phyloP scores from a whole-genome alignment of 2,113 vertebrate species.

The Nipponia nippon region DNA sequence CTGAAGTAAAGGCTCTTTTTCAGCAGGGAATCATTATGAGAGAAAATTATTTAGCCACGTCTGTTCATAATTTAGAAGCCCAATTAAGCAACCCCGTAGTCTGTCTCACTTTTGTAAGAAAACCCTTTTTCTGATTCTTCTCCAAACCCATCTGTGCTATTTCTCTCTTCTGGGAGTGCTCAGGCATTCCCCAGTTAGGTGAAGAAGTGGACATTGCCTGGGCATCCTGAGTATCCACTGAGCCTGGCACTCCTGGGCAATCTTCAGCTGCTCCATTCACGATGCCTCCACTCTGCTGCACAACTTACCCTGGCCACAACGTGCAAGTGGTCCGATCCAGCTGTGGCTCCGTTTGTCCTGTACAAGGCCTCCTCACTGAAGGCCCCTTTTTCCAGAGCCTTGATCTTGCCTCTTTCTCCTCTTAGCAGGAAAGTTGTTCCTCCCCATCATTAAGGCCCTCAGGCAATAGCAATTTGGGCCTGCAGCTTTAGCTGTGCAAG shows the following conservation, averaged over 20 bases:
- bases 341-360: background rate
- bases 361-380: background rate
- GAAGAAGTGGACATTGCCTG: background rate
- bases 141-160: background rate
- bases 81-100: background rate
- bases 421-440: background rate
- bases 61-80: background rate
- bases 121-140: background rate
- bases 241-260: background rate
- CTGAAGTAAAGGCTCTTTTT: background rate
- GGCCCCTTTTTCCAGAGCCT: background rate
- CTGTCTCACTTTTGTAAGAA: background rate
- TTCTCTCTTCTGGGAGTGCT: background rate
- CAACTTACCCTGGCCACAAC: rapidly evolving
- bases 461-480: background rate
- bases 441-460: background rate
- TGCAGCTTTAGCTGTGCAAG: background rate
- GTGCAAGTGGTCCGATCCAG: rapidly evolving
- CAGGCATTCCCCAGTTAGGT: background rate
- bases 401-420: background rate
- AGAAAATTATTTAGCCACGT: background rate
- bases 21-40: background rate
- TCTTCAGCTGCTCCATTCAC: background rate
- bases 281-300: background rate
- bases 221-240: background rate